Evolutionary conservation across 2,797 vertebrate species (phyloP).

Genomic region (Pantherophis alleghaniensis): DNA sequence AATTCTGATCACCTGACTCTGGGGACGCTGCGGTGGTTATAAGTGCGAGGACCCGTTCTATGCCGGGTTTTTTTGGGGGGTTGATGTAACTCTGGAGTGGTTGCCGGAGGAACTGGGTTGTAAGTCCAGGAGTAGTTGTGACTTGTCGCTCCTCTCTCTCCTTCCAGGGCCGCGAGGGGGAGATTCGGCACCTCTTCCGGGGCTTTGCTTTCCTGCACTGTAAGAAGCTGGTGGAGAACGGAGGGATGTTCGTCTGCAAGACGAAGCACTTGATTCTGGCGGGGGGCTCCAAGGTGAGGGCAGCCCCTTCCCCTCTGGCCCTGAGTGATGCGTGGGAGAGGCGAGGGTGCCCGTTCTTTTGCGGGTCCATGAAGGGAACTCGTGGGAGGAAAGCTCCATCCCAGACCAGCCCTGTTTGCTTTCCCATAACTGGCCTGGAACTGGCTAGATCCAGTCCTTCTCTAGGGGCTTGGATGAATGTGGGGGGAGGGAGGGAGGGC

Average conservation of each 20-base stretch:
- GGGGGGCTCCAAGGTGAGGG: slow-evolving; percentile 87
- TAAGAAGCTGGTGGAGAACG: slow-evolving; percentile 95
- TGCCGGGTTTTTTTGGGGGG: not conserved
- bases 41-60: not conserved
- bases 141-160: not conserved
- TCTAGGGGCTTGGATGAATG: not conserved
- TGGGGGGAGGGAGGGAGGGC: not conserved
- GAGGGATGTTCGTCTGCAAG: slow-evolving; percentile 97
- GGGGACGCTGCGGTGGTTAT: not conserved
- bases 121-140: not conserved
- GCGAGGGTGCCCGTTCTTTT: not conserved
- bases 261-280: slow-evolving; percentile 89
- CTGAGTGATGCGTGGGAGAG: not conserved
- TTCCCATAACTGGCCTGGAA: not conserved
- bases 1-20: too few relatives aligned
- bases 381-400: not conserved
- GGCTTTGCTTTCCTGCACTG: slow-evolving; percentile 95
- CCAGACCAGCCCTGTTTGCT: not conserved
- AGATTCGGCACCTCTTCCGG: slow-evolving; percentile 90
- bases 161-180: slow-evolving; percentile 86
- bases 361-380: not conserved
- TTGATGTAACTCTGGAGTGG: not conserved
- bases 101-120: not conserved
- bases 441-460: not conserved
- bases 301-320: not conserved